phyloP scores from a whole-genome alignment of 2,888 invertebrate genomes.

The Laspeyria flexula region DNA sequence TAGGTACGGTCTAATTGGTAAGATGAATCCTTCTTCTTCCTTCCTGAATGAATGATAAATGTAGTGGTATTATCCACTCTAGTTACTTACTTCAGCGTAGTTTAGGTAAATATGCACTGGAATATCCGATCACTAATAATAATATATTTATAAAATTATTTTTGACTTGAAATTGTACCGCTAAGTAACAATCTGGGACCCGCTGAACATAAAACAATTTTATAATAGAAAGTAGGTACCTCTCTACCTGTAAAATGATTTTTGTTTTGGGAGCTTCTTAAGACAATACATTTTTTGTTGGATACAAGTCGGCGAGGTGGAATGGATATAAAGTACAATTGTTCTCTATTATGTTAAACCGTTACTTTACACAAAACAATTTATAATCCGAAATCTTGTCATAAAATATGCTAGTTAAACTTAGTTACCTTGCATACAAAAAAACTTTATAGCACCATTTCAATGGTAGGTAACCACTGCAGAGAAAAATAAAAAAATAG shows the following conservation, averaged over 20 bases:
- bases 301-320: background rate
- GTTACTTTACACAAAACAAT: background rate
- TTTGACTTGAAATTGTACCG: no score
- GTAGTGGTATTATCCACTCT: no score
- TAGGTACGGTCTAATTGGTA: background rate
- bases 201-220: no score
- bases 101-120: no score
- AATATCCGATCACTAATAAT: no score
- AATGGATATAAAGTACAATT: background rate
- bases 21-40: background rate
- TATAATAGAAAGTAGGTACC: no score
- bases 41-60: no score
- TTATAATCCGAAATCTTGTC: constrained; percentile 3
- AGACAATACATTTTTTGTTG: background rate
- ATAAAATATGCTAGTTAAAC: background rate
- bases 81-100: no score
- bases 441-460: background rate
- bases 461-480: background rate
- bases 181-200: no score
- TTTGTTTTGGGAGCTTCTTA: background rate
- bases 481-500: no score
- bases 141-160: no score
- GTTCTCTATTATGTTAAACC: background rate
- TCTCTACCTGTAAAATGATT: background rate
- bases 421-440: background rate